phyloP scores from a whole-genome alignment of 2,113 vertebrate genomes.

The Pituophis catenifer region DNA sequence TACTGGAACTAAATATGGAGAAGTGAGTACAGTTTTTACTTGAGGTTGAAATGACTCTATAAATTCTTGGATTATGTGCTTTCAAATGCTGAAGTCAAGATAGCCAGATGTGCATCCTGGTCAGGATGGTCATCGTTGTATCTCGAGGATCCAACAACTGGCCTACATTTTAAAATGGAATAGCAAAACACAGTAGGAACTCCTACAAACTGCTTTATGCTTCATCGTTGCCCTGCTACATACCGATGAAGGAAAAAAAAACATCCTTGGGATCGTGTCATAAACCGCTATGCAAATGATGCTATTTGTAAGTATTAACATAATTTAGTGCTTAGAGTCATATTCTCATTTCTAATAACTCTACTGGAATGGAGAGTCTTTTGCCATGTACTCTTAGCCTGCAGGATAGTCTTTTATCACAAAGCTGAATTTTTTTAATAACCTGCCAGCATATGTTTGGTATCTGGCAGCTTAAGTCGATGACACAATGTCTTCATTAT shows the following conservation, averaged over 20 bases:
- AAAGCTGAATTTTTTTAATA: slow-evolving; percentile 81
- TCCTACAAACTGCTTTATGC: slow-evolving; percentile 55
- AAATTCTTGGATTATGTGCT: neutral
- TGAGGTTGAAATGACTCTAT: neutral
- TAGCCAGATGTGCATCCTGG: neutral
- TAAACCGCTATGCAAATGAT: slow-evolving; percentile 82
- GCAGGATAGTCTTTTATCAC: slow-evolving; percentile 84
- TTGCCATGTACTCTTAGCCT: slow-evolving; percentile 78
- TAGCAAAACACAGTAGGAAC: slow-evolving; percentile 44
- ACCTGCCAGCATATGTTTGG: slow-evolving; percentile 78
- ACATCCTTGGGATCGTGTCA: slow-evolving; percentile 59
- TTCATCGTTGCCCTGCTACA: slow-evolving; percentile 70
- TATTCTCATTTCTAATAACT: slow-evolving; percentile 81
- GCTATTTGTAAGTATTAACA: slow-evolving; percentile 83
- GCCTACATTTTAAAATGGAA: slow-evolving; percentile 38
- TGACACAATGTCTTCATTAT: slow-evolving; percentile 79
- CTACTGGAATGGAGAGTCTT: slow-evolving; percentile 72
- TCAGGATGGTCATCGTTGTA: no score
- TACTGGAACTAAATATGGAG: neutral
- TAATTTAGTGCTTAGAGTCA: slow-evolving; percentile 84
- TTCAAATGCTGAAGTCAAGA: neutral
- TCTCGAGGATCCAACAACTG: neutral
- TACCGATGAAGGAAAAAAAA: slow-evolving; percentile 60
- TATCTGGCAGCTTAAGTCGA: slow-evolving; percentile 63
- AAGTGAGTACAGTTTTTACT: neutral